Evolutionary conservation across 2,888 invertebrate species (phyloP).

Genomic region (Agriotes lineatus): DNA sequence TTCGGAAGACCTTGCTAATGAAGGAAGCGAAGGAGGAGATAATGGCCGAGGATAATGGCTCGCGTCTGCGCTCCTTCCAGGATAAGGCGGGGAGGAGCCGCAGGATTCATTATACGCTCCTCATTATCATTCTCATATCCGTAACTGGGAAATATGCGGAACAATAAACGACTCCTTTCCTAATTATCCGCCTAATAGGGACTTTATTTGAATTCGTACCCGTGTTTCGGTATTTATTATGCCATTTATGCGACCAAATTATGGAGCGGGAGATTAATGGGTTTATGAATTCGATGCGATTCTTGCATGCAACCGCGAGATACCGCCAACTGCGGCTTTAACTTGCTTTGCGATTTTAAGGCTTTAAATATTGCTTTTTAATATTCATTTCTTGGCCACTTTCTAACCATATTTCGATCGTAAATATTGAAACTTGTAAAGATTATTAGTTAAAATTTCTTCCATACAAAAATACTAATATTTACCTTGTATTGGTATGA

Average conservation of each 20-base stretch:
- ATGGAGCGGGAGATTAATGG: slow-evolving; percentile 9
- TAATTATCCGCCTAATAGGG: slow-evolving; percentile 32
- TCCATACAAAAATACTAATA: too few relatives aligned
- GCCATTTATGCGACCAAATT: slow-evolving; percentile 20
- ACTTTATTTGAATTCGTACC: slow-evolving; percentile 17
- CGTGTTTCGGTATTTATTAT: slow-evolving; percentile 23
- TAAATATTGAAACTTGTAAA: too few relatives aligned
- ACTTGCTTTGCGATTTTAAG: background rate
- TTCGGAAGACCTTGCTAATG: slow-evolving; percentile 60
- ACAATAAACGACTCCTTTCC: slow-evolving; percentile 35
- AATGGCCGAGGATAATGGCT: slow-evolving; percentile 64
- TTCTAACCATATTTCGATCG: too few relatives aligned
- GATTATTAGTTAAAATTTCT: too few relatives aligned
- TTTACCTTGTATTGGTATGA: too few relatives aligned
- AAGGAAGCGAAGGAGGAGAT: slow-evolving; percentile 63
- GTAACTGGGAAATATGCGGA: slow-evolving; percentile 37
- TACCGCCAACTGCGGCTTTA: background rate
- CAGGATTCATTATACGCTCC: slow-evolving; percentile 42
- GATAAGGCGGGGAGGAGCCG: slow-evolving; percentile 56
- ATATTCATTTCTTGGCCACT: too few relatives aligned
- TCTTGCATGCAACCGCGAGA: slow-evolving; percentile 9
- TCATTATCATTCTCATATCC: slow-evolving; percentile 44
- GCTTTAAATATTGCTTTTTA: too few relatives aligned
- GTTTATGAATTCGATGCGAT: slow-evolving; percentile 12
- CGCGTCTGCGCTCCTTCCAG: slow-evolving; percentile 60